Evolutionary conservation across 1,140 invertebrate species (phyloP), one percentile per base, ranked within the genome.

Genomic region (Tetramorium parvispinum): DNA sequence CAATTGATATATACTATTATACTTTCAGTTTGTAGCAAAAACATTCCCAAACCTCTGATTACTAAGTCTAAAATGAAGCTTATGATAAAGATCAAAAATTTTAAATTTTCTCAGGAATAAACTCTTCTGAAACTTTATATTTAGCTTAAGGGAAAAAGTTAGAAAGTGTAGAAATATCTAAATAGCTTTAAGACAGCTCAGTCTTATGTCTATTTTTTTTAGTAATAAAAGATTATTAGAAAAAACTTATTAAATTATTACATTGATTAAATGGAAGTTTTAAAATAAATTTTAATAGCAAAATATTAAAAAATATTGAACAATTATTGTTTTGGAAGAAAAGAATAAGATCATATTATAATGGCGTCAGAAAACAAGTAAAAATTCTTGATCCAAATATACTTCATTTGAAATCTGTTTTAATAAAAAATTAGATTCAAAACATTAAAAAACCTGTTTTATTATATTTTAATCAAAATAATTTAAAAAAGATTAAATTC

Each of bases 121-220:
- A 68, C 10, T 77, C 46, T 10, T 5, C 21, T 55, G 8, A 85
- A 73, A 82, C 11, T 55, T 61, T 13, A 46, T 53, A 66, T 13
- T 51, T 68, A 46, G 55, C 1, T 8, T 37, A 53, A 21, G 75
- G 70, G 18, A 81, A 88, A 66, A 85, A 85, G 24, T 87, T 70
- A 79, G 24, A 49, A 37, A 63, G 16, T 66, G 46, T 68, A 13
- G 24, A 21, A n/a, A 81, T 81, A 79, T 13, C n/a, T 79, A 81
- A 68, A 24, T 53, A 46, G 16, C 24, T 43, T 18, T 77, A 77
- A 65, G 18, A 49, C 27, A 81, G n/a, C 13, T 68, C 77, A 81
- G 63, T 81, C 77, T 81, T 79, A 32, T 11, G 40, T 70, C 10
- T 70, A 55, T 66, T 53, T 79, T 16, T 18, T 10, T 18, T 6